Evolutionary conservation across 2,113 vertebrate genomes (phyloP).

Genomic region (Mobula hypostoma): DNA sequence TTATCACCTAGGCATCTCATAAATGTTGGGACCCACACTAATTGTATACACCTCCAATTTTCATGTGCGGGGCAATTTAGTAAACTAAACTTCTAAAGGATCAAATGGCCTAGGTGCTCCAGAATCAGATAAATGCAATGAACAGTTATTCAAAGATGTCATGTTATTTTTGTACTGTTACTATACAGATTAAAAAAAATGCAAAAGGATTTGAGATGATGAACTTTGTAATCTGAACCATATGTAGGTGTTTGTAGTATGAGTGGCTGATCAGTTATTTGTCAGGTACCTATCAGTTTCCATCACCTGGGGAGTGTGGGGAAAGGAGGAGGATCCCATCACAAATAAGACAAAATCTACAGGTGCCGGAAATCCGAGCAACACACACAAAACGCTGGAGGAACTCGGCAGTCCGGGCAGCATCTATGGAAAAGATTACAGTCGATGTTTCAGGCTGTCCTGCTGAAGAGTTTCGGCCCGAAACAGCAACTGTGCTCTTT

Average conservation of each 20-base stretch:
- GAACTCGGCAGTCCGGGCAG: too few species aligned
- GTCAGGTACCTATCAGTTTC: constrained; percentile 1
- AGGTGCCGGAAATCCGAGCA: too few species aligned
- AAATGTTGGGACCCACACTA: background rate
- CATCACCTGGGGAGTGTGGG: background rate
- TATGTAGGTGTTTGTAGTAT: background rate
- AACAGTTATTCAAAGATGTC: background rate
- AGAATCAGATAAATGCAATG: background rate
- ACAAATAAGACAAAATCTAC: too few species aligned
- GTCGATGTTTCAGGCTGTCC: too few species aligned
- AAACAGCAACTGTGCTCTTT: too few species aligned
- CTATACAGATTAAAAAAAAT: background rate
- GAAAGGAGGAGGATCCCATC: background rate
- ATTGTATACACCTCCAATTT: background rate
- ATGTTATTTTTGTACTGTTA: background rate
- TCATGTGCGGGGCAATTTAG: background rate
- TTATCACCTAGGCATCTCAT: background rate
- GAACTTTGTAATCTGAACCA: background rate
- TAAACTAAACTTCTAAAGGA: background rate
- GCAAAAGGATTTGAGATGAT: background rate
- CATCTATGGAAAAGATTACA: too few species aligned
- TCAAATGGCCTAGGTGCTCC: background rate
- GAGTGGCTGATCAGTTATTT: background rate
- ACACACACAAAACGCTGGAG: too few species aligned
- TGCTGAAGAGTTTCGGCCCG: too few species aligned